Base-by-base conservation (phyloP, 1,140 invertebrate genomes). In the Drosophila lacteicornis region DNA sequence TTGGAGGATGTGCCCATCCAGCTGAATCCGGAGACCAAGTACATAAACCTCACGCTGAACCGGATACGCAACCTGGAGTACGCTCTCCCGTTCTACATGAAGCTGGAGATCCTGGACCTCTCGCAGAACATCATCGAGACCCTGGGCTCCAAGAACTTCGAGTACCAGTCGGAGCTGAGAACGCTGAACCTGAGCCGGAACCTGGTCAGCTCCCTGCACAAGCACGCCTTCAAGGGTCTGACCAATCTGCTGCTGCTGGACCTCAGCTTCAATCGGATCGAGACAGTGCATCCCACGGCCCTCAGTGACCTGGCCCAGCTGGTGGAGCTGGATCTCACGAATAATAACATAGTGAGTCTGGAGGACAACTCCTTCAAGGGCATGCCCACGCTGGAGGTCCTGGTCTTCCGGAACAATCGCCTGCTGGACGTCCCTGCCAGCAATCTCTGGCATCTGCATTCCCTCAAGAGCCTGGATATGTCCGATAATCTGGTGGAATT, bases 1-100 rank as follows among this genome's bases (percentile, higher is more conserved):
- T 94, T 98, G 50, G 97, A 97, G 91, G 95, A 97, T 75, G 96
- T 98, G 36, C 97, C 97, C 38, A 97, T 97, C 67, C 97, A 97
- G 85, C 94, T 98, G 75, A 98, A 98, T 91, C 96, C 96, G n/a
- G 96, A 97, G 86, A 94, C 96, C 36, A 95, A 94, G 25, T 95
- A 95, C 87, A 95, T 97, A 82, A 96, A 97, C 82, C 94, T 97
- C 38, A 96, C 96, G 0, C 94, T 94, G 75, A 97, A 97, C 91
- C 94, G 95, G 47, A 96, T 97, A 77, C 93, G 94, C 78, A 95
- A 94, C 79, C 93, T 97, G 2, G 95, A 95, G 51, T 96, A 95
- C 81, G 95, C 96, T 3, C 95, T 97, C 76, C 94, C 94, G 15
- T 96, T 97, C 92, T 97, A 98, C 93, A 95, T 95, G n/a, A 95